Conservation (phyloP, 2,113 vertebrate genomes). For the Macaca mulatta region DNA sequence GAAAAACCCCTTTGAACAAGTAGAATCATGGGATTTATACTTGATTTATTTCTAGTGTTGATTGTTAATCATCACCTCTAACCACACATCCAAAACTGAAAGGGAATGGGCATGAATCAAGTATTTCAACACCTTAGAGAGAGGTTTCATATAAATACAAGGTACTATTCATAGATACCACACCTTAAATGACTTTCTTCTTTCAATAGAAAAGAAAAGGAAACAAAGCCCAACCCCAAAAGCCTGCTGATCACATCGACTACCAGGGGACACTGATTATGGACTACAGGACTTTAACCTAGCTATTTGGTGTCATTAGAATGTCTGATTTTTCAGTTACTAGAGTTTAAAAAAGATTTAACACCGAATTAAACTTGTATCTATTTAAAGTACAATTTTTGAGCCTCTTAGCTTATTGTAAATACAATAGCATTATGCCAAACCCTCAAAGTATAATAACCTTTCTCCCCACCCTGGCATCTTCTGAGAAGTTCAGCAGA, state of each 20-base stretch:
- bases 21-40: not conserved
- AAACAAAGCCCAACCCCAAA: slow-evolving; percentile 35
- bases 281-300: not conserved
- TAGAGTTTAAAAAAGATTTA: slow-evolving; percentile 16
- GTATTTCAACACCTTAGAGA: slow-evolving; percentile 20
- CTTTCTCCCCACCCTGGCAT: not conserved
- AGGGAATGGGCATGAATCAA: not conserved
- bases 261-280: not conserved
- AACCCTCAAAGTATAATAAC: not conserved
- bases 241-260: slow-evolving; percentile 19
- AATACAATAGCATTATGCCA: not conserved
- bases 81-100: not conserved
- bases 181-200: slow-evolving; percentile 62
- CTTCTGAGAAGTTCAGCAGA: not conserved
- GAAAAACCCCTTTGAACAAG: not conserved
- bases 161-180: slow-evolving; percentile 46
- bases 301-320: not conserved
- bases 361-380: not conserved
- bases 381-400: slow-evolving; percentile 29
- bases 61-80: slow-evolving; percentile 21
- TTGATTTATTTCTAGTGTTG: not conserved
- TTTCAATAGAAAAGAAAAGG: slow-evolving; percentile 56
- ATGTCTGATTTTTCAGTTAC: not conserved
- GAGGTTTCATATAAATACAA: slow-evolving; percentile 44
- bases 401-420: not conserved